These are phyloP conservation scores for Volucella inflata DNA, from an alignment of 2,888 invertebrate genomes.

Conservation along the genomic window DNA sequence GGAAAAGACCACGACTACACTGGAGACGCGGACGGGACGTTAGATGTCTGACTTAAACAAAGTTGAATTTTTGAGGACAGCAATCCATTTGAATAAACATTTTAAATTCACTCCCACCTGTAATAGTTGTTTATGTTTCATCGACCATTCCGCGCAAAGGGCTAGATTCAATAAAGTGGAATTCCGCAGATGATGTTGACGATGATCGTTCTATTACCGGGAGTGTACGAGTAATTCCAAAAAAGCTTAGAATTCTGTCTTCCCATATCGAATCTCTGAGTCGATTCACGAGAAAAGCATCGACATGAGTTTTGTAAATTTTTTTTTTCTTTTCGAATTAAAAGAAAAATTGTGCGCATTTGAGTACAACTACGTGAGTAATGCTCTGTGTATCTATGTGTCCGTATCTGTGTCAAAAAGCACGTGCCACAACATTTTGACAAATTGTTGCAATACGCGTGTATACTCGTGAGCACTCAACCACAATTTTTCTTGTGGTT, in stretches of 20 bases:
- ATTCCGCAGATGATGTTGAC: conserved; percentile 19
- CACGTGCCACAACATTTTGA: conserved; percentile 26
- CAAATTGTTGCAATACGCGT: conserved; percentile 3
- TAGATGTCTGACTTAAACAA: neutral
- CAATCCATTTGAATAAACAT: conserved; percentile 7
- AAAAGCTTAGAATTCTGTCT: neutral
- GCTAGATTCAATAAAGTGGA: conserved; percentile 19
- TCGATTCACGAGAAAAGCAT: conserved; percentile 22
- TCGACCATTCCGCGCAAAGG: neutral
- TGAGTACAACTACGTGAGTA: no score
- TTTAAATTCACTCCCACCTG: conserved; percentile 31
- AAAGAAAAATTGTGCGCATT: neutral
- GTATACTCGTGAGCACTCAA: no score
- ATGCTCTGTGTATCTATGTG: neutral
- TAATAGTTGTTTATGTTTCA: conserved; percentile 12
- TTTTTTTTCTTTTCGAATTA: neutral
- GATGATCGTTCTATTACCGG: conserved; percentile 34
- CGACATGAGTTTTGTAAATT: neutral
- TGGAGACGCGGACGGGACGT: no score
- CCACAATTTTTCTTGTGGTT: no score
- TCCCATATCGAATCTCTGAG: neutral
- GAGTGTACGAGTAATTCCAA: conserved; percentile 20
- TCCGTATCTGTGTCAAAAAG: neutral
- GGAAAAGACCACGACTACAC: no score
- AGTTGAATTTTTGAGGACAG: conserved; percentile 12